Evolutionary conservation across 2,113 vertebrate genomes (phyloP).

Genomic region (Ceuthmochares aereus): DNA sequence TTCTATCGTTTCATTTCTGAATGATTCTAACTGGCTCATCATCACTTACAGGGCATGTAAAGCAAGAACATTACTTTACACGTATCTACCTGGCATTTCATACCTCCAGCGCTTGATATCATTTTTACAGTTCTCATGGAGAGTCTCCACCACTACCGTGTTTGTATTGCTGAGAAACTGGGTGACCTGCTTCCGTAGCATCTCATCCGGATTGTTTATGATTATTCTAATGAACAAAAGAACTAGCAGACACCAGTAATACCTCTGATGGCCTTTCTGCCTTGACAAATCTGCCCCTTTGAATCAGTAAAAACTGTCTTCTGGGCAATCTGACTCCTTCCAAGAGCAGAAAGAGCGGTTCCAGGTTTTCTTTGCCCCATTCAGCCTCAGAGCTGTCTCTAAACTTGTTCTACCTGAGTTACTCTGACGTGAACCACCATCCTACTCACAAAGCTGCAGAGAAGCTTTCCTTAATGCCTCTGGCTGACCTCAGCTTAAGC

Average conservation of each 20-base stretch:
- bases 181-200: not conserved
- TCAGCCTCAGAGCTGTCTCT: not conserved
- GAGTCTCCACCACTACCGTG: not conserved
- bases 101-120: not conserved
- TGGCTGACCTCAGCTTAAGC: not conserved
- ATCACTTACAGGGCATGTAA: not conserved
- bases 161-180: not conserved
- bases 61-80: not conserved
- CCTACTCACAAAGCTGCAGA: not conserved
- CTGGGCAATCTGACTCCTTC: not conserved
- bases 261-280: not conserved
- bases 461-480: not conserved
- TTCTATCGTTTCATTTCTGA: not conserved
- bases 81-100: not conserved
- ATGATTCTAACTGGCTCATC: not conserved
- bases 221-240: not conserved
- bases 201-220: not conserved
- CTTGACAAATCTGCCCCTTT: not conserved
- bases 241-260: not conserved
- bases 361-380: not conserved
- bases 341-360: not conserved
- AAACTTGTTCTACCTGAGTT: not conserved
- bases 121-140: not conserved
- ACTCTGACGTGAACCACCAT: not conserved
- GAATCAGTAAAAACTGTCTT: not conserved